Conservation (phyloP, 2,888 invertebrate genomes). For the Hydrotaea diabolus region DNA sequence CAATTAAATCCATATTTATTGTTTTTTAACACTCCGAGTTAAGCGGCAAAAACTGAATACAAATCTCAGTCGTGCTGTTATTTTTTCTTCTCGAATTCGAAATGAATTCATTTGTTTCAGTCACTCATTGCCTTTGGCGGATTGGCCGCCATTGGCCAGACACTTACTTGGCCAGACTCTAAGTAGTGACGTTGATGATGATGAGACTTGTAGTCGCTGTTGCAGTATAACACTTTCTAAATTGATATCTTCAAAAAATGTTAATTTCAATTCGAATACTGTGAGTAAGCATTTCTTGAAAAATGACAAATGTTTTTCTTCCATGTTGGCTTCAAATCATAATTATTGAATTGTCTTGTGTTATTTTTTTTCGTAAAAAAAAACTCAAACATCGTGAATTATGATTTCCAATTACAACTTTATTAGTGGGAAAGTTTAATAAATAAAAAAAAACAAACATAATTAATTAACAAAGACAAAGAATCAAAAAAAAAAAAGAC, state of each 20-base stretch:
- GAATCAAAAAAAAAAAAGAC: too few species aligned
- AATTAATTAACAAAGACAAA: too few species aligned
- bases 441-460: too few species aligned
- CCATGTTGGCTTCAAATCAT: neutral
- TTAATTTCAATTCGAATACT: slow-evolving; percentile 2
- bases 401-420: neutral
- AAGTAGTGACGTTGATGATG: neutral
- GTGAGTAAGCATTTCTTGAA: neutral
- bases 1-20: slow-evolving; percentile 44
- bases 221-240: neutral
- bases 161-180: neutral
- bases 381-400: neutral
- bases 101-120: slow-evolving; percentile 29
- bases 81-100: neutral
- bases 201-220: neutral
- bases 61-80: neutral
- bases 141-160: neutral
- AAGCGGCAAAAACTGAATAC: slow-evolving; percentile 4
- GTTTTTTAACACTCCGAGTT: slow-evolving; percentile 19
- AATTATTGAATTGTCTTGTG: neutral
- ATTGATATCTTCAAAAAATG: slow-evolving; percentile 22
- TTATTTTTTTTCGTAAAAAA: neutral
- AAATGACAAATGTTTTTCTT: slow-evolving; percentile 18
- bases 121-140: neutral
- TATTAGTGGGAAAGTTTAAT: neutral